Conservation (phyloP, 2,797 vertebrate genomes). For the Australoheros facetus region DNA sequence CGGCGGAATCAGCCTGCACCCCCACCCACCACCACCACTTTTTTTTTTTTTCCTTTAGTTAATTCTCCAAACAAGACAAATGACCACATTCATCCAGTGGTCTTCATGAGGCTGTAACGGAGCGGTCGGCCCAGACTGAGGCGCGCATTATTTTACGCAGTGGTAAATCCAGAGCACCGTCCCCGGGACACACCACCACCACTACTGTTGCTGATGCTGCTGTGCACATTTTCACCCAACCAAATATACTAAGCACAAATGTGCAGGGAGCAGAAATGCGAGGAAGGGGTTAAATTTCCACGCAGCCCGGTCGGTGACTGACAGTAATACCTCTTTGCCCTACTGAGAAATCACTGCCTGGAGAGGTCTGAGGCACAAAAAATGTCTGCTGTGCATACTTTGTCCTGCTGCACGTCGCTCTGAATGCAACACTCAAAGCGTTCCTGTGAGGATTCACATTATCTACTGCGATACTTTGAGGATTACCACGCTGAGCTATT, state of each 20-base stretch:
- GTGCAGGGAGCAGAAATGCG: background rate
- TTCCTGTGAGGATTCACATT: background rate
- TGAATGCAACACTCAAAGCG: background rate
- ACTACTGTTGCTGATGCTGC: background rate
- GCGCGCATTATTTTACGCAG: slow-evolving; percentile 50
- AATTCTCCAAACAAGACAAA: slow-evolving; percentile 29
- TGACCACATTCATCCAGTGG: background rate
- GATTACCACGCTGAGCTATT: slow-evolving; percentile 12
- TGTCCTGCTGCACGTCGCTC: background rate
- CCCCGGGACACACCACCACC: background rate
- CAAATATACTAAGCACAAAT: background rate
- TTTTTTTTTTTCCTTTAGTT: background rate
- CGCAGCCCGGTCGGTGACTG: slow-evolving; percentile 37
- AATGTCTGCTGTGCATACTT: slow-evolving; percentile 14
- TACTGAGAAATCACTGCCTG: slow-evolving; percentile 23
- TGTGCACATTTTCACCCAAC: background rate
- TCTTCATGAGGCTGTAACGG: slow-evolving; percentile 11
- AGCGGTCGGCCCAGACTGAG: slow-evolving; percentile 11
- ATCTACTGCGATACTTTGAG: background rate
- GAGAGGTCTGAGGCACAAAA: background rate
- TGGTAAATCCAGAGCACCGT: slow-evolving; percentile 4
- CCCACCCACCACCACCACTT: background rate
- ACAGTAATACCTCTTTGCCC: slow-evolving; percentile 40
- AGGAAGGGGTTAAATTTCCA: slow-evolving; percentile 37
- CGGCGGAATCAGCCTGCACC: slow-evolving; percentile 25